These are phyloP conservation scores for Apis dorsata DNA, from an alignment of 1,140 invertebrate species.

Conservation along the genomic window DNA sequence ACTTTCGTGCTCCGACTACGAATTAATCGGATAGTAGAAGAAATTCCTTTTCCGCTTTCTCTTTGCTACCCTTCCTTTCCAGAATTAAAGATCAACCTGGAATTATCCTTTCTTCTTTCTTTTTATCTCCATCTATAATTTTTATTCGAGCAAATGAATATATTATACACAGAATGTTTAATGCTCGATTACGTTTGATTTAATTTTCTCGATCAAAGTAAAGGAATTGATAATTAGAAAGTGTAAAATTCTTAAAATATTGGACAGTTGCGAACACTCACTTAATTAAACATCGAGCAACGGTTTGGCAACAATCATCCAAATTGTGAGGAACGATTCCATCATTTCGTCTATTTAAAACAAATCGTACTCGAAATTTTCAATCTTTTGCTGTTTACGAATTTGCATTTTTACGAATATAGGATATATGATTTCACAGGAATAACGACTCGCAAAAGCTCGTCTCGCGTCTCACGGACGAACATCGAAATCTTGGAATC, in stretches of 20 bases:
- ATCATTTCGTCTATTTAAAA: background rate
- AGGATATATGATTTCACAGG: too few relatives aligned
- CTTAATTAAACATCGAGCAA: too few relatives aligned
- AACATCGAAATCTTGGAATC: too few relatives aligned
- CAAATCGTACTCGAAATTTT: background rate
- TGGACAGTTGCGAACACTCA: too few relatives aligned
- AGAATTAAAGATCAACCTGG: background rate
- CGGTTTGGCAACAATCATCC: background rate
- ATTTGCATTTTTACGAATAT: too few relatives aligned
- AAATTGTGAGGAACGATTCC: background rate
- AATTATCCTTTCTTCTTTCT: background rate
- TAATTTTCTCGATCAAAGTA: too few relatives aligned
- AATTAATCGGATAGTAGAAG: constrained; percentile 25
- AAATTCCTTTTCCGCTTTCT: background rate
- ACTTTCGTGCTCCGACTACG: background rate
- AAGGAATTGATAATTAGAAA: too few relatives aligned
- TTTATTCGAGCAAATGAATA: too few relatives aligned
- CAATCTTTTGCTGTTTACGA: too few relatives aligned
- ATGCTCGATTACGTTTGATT: too few relatives aligned
- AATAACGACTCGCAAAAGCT: background rate
- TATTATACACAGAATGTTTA: too few relatives aligned
- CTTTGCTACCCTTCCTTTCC: accelerated
- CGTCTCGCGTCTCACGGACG: background rate
- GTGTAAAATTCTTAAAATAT: too few relatives aligned
- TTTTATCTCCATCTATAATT: background rate